Conservation (phyloP, 2,888 invertebrate species). For the Labia minor region DNA sequence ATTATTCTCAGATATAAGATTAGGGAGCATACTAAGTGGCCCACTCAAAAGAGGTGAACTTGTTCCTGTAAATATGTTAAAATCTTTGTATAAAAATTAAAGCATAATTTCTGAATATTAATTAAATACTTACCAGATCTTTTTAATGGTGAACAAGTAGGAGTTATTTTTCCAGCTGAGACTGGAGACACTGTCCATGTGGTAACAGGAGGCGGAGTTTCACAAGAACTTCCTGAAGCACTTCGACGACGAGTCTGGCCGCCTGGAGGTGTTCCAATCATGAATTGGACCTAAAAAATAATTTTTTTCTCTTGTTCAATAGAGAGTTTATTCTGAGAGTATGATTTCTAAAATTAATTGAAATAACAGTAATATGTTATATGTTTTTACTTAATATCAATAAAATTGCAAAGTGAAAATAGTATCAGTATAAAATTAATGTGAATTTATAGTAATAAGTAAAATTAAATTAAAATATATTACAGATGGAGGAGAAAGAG, state of each 20-base stretch:
- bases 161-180: constrained; percentile 37
- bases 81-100: neutral
- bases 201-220: constrained; percentile 64
- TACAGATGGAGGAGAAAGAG: constrained; percentile 82
- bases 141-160: constrained; percentile 55
- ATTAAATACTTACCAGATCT: constrained; percentile 43
- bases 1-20: constrained; percentile 52
- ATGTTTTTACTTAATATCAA: no score
- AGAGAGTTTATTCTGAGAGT: neutral
- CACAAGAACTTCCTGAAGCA: constrained; percentile 40
- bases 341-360: neutral
- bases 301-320: constrained; percentile 1
- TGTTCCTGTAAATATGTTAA: constrained; percentile 35
- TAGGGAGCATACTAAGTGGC: constrained; percentile 50
- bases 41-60: constrained; percentile 52
- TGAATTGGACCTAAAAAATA: constrained; percentile 57
- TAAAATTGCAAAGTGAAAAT: no score
- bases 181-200: constrained; percentile 78
- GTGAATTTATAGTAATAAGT: no score
- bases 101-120: neutral
- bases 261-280: constrained; percentile 77
- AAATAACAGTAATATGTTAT: neutral
- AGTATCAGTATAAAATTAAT: no score
- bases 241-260: constrained; percentile 38
- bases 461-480: constrained; percentile 33